Evolutionary conservation across 1,140 invertebrate genomes (phyloP), one percentile per base, ranked within the genome.

Genomic region (Euglossa dilemma): DNA sequence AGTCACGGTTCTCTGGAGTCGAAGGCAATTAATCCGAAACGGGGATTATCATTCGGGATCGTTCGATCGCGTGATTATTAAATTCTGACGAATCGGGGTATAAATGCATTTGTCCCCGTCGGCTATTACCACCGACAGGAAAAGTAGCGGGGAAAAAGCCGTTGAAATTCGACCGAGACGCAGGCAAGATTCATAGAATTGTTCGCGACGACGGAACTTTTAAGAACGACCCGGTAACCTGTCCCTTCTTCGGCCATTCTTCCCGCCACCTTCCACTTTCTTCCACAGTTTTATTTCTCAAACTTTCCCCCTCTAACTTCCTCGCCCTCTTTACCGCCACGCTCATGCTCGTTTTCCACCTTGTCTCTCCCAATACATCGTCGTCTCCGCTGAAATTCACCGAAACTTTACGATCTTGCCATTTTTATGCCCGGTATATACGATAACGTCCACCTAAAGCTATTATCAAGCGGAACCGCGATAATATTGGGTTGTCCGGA

Each of bases 181-280:
- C n/a, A 12, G 1, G 36, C n/a, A 18, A 82, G 61, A 82, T 82
- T 82, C 76, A 76, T 67, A 54, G 52, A 56, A 66, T 54, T 43
- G 59, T 47, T 57, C 45, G 14, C 74, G 7, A 64, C 43, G 72
- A 28, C 14, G 52, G 25, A 82, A 75, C 43, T 82, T 82, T 47
- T 59, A 59, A 67, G 73, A 73, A 43, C 70, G 52, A 64, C 50
- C 43, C 59, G n/a, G 52, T 70, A 78, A 78, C 52, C 64, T 23
- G 64, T 23, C 70, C 64, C 79, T 6, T 18, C 36, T 47, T 86
- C 28, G 76, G 20, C 57, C 16, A 73, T 85, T 83, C 56, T 87
- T 63, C 79, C 20, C 63, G 25, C 47, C 61, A 54, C 56, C 50
- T 69, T 14, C 54, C 52, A 69, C 67, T 73, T 86, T 86, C 52